Percentiles rank a stretch among this genome's conserved stretches.
Evolutionary conservation across 2,113 vertebrate genomes (phyloP).

Genomic region (Cinclus cinclus): DNA sequence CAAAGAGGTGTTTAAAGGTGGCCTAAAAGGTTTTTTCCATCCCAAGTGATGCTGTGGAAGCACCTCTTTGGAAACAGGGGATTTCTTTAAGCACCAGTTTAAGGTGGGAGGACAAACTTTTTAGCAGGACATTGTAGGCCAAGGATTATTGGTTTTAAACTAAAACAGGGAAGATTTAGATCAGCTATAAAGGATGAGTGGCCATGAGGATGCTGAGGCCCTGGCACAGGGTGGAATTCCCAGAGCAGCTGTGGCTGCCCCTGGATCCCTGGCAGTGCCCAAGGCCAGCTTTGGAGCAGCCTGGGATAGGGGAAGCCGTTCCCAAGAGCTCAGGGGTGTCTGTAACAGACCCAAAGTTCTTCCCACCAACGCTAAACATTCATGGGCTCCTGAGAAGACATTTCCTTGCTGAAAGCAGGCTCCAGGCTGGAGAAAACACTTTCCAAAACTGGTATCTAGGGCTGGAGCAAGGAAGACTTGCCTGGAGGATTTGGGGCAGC

Average conservation of each 20-base stretch:
- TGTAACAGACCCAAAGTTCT: background rate
- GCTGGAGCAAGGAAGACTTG: background rate
- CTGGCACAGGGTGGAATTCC: background rate
- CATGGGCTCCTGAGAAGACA: rapidly evolving
- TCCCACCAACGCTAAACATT: rapidly evolving
- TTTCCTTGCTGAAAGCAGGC: background rate
- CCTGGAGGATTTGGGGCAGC: background rate
- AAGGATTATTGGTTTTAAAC: background rate
- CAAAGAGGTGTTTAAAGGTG: background rate
- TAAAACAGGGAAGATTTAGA: background rate
- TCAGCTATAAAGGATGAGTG: background rate
- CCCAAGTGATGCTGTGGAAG: background rate
- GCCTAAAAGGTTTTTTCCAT: background rate
- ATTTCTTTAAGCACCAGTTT: background rate
- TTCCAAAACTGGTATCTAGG: background rate
- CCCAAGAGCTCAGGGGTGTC: background rate
- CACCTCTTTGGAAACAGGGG: background rate
- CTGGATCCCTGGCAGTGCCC: background rate
- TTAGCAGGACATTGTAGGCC: background rate
- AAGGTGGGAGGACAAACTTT: background rate
- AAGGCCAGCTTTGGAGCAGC: rapidly evolving
- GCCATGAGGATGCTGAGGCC: background rate
- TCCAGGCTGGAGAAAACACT: background rate
- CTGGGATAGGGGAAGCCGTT: background rate
- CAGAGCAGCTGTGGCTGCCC: background rate